Conservation (phyloP, 2,797 vertebrate genomes). For the Petrocephalus sullivani region DNA sequence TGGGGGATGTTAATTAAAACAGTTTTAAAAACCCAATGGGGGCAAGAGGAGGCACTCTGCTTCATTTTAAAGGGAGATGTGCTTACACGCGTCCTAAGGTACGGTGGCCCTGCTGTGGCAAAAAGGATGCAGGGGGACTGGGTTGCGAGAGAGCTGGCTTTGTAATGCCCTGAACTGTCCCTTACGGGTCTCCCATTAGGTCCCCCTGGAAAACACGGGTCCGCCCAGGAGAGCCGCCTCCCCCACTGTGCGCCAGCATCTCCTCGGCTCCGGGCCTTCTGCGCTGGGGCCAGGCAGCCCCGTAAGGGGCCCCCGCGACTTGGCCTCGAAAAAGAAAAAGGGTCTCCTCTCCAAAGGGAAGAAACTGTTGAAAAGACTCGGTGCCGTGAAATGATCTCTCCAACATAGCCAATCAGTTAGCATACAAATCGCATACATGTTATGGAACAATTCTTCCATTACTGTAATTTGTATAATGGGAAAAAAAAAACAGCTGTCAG, state of each 20-base stretch:
- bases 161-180: conserved; percentile 70
- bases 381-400: conserved; percentile 76
- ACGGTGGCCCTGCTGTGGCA: conserved; percentile 55
- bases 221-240: conserved; percentile 80
- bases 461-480: conserved; percentile 33
- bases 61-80: conserved; percentile 38
- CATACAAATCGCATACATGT: conserved; percentile 39
- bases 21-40: conserved; percentile 32
- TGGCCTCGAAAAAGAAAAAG: conserved; percentile 86
- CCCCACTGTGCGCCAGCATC: conserved; percentile 74
- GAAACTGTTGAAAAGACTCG: conserved; percentile 87
- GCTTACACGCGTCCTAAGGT: conserved; percentile 39
- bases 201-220: conserved; percentile 87
- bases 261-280: conserved; percentile 75
- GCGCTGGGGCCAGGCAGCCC: conserved; percentile 78
- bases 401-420: conserved; percentile 31
- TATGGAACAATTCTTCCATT: conserved; percentile 54
- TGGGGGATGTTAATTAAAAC: conserved; percentile 23
- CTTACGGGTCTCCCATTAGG: conserved; percentile 86
- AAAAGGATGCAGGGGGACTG: conserved; percentile 55
- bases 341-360: conserved; percentile 95
- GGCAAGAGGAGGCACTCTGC: conserved; percentile 12
- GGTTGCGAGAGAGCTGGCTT: conserved; percentile 53
- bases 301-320: conserved; percentile 75
- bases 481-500: conserved; percentile 38